phyloP scores from a whole-genome alignment of 2,888 invertebrate genomes.

The Gymnocheta viridis region DNA sequence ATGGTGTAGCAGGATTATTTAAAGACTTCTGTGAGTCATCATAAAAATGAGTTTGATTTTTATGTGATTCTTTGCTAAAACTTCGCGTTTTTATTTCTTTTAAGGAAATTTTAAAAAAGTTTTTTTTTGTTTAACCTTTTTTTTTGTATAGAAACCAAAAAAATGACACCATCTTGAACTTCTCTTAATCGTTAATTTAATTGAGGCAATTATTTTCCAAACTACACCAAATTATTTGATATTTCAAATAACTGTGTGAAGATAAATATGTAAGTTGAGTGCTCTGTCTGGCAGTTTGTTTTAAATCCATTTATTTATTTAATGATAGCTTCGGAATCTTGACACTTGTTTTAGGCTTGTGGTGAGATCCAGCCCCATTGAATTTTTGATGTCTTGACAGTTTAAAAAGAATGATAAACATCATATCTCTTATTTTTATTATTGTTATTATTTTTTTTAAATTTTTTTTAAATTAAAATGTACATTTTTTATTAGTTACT shows the following conservation, averaged over 20 bases:
- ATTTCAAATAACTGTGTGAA: constrained; percentile 51
- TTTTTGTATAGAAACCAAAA: not conserved
- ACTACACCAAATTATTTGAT: constrained; percentile 50
- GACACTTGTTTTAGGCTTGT: constrained; percentile 34
- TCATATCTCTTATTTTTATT: not conserved
- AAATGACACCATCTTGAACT: constrained; percentile 67
- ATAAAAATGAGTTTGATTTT: constrained; percentile 62
- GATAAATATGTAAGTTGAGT: constrained; percentile 5
- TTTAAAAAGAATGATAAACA: not conserved
- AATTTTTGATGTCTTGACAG: constrained; percentile 22
- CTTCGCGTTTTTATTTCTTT: not conserved
- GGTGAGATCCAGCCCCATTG: not conserved
- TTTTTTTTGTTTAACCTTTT: not conserved
- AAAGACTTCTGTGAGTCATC: constrained; percentile 48
- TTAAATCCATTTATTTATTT: constrained; percentile 27
- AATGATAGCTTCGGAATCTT: constrained; percentile 22
- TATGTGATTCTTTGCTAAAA: constrained; percentile 68
- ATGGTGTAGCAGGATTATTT: constrained; percentile 40
- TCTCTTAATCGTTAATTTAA: constrained; percentile 69
- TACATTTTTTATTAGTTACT: not conserved
- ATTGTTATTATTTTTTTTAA: not conserved
- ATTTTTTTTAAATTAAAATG: constrained; percentile 3
- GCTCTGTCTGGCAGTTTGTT: not conserved
- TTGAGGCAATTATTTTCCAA: constrained; percentile 67
- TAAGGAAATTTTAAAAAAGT: constrained; percentile 54